phyloP scores from a whole-genome alignment of 2,797 vertebrate genomes.

The Smutsia gigantea region DNA sequence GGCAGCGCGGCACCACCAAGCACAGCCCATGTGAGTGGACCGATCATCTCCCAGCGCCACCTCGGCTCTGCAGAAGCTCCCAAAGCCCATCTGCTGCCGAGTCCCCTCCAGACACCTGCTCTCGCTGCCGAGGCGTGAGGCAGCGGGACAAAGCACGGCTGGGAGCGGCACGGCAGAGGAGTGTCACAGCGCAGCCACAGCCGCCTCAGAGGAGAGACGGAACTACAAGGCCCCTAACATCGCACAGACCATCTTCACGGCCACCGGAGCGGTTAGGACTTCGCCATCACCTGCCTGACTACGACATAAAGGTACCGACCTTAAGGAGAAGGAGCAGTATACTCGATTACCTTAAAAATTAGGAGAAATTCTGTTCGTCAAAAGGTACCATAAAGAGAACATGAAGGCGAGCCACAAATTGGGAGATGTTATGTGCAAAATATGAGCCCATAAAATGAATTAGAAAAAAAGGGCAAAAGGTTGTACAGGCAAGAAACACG shows the following conservation, averaged over 20 bases:
- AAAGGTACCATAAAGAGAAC: background rate
- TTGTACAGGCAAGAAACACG: background rate
- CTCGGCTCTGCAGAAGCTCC: too few relatives aligned
- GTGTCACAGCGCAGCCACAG: too few relatives aligned
- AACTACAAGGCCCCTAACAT: background rate
- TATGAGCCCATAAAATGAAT: background rate
- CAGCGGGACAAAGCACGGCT: too few relatives aligned
- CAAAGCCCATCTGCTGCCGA: too few relatives aligned
- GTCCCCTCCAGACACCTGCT: too few relatives aligned
- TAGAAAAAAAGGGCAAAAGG: background rate
- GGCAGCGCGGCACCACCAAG: too few relatives aligned
- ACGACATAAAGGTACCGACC: background rate
- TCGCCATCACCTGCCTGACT: background rate
- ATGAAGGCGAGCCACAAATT: background rate
- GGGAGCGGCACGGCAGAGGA: too few relatives aligned
- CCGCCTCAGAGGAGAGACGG: too few relatives aligned
- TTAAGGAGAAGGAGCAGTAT: background rate
- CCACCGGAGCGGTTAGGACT: background rate
- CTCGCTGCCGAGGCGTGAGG: too few relatives aligned
- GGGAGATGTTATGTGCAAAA: background rate
- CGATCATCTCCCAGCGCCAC: too few relatives aligned
- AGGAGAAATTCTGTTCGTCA: background rate
- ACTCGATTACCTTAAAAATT: background rate
- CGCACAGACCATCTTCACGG: too few relatives aligned
- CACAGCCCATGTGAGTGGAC: too few relatives aligned